Evolutionary conservation across 2,888 invertebrate species (phyloP), one percentile per base, ranked within the genome.

Genomic region (Melipona beecheii): DNA sequence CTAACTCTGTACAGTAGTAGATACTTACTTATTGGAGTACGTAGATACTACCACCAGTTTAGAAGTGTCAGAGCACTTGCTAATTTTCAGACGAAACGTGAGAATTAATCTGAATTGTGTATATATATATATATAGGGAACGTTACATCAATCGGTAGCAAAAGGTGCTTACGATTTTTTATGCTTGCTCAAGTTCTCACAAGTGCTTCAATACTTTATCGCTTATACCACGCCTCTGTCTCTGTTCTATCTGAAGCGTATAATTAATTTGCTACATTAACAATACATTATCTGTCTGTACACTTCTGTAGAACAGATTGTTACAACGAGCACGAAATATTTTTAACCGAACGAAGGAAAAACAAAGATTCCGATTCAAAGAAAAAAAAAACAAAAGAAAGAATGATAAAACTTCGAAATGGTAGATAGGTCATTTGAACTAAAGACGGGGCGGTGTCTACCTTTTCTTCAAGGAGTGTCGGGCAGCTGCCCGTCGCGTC

Each of bases 181-280:
- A 9, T 43, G 43, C 43, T 43, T 9, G 43, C 43, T 43, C 43
- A 43, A 43, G 43, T 43, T 43, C 9, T 43, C 43, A 1, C 43
- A 43, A 43, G 43, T 43, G 43, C 43, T 43, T 0, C 43, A 43
- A 43, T 43, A 43, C 43, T 43, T 43, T 43, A 43, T 43, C n/a
- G 56, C n/a, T 56, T n/a, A n/a, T n/a, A 15, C n/a, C 5, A 58
- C 56, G 56, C 15, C n/a, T 56, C 2, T 24, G 56, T 58, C n/a
- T 15, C 15, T 15, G 5, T 24, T 15, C 15, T 58, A 58, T 58
- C 56, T 58, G 15, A n/a, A n/a, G 56, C 56, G 5, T 58, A 15
- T 58, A 58, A 58, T 58, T 58, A 58, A 58, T 58, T 43, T 58
- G 56, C 56, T n/a, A 58, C 56, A 15, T 56, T 15, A 56, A 56